Percentiles rank a stretch among this genome's conserved stretches.
Conservation (phyloP, 2,113 vertebrate species). For the Tragelaphus scriptus region DNA sequence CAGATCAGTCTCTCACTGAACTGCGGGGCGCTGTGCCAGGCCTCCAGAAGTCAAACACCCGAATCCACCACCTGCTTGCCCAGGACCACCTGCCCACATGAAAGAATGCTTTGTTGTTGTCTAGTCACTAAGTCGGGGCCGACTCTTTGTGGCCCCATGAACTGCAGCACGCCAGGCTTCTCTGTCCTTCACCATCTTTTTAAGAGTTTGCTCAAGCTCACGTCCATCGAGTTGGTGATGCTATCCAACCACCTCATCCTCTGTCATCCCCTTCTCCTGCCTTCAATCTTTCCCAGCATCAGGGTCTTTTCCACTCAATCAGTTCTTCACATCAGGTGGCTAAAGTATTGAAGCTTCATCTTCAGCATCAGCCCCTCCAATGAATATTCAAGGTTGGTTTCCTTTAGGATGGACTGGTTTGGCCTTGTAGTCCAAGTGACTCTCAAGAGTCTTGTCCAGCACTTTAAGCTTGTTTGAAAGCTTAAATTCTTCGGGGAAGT, state of each 20-base stretch:
- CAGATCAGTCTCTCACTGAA: background rate
- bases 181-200: background rate
- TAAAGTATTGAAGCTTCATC: background rate
- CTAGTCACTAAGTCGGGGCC: background rate
- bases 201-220: background rate
- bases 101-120: background rate
- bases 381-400: background rate
- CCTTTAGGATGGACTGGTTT: background rate
- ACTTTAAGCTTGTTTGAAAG: background rate
- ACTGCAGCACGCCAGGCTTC: background rate
- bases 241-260: background rate
- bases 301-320: background rate
- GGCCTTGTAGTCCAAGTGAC: background rate
- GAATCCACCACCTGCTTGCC: background rate
- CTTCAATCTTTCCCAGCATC: background rate
- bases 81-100: background rate
- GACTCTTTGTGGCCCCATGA: background rate
- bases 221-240: accelerated
- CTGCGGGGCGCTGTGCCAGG: background rate
- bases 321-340: background rate
- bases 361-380: background rate
- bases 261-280: background rate
- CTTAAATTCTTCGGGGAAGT: background rate
- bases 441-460: background rate
- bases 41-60: background rate